Evolutionary conservation across 2,113 vertebrate species (phyloP).

Genomic region (Amia ocellicauda): DNA sequence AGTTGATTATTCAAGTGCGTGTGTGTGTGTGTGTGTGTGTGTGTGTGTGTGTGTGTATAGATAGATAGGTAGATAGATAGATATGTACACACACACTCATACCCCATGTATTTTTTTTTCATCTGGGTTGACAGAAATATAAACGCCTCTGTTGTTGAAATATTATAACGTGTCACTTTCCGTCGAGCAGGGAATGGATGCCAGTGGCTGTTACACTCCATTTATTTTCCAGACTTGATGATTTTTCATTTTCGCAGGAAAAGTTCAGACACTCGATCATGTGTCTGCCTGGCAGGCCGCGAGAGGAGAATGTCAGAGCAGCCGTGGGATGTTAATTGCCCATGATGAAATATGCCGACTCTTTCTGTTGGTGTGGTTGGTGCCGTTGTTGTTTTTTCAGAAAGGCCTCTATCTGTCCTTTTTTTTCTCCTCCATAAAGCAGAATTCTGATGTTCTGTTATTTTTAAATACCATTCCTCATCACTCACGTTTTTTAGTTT

Average conservation of each 20-base stretch:
- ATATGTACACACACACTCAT: too few species aligned
- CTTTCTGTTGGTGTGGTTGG: too few species aligned
- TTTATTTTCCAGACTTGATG: constrained; percentile 14
- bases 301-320: constrained; percentile 7
- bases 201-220: constrained; percentile 12
- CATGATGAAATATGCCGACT: background rate
- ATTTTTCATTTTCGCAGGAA: constrained; percentile 17
- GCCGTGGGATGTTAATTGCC: constrained; percentile 12
- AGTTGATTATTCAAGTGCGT: background rate
- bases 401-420: background rate
- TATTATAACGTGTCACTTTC: constrained; percentile 12
- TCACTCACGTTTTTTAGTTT: background rate
- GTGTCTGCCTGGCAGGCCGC: constrained; percentile 1
- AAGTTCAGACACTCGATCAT: constrained; percentile 16
- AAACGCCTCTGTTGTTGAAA: background rate
- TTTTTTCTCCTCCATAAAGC: background rate
- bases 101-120: background rate
- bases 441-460: constrained; percentile 1
- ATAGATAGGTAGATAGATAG: too few species aligned
- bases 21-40: constrained; percentile 7
- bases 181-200: background rate
- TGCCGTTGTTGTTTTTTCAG: constrained; percentile 17
- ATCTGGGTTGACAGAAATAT: constrained; percentile 12
- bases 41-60: too few species aligned
- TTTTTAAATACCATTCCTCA: constrained; percentile 6